Conservation (phyloP, 2,797 vertebrate genomes). For the Enteromius unitaeniatus region DNA sequence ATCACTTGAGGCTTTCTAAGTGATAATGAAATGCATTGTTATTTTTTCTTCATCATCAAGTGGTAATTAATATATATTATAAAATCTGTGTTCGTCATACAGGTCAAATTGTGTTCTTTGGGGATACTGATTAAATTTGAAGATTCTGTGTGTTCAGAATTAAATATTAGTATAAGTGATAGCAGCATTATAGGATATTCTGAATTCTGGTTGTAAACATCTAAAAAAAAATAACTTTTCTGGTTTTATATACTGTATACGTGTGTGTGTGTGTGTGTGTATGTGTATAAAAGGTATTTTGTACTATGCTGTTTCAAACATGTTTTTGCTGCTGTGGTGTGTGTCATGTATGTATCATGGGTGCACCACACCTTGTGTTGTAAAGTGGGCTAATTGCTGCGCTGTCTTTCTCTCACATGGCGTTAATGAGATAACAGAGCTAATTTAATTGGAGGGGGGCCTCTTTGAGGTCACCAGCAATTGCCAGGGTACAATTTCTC, state of each 20-base stretch:
- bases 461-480: conserved; percentile 76
- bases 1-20: background rate
- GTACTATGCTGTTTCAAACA: background rate
- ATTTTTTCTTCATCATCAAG: background rate
- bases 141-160: background rate
- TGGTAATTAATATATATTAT: background rate
- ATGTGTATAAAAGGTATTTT: background rate
- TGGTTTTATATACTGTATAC: too few relatives aligned
- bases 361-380: background rate
- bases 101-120: background rate
- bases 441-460: conserved; percentile 26
- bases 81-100: background rate
- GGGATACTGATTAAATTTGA: background rate
- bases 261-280: too few relatives aligned
- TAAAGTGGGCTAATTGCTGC: conserved; percentile 8
- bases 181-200: background rate
- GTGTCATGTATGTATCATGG: conserved; percentile 3
- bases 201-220: background rate
- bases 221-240: background rate
- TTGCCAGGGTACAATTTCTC: conserved; percentile 81
- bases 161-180: background rate
- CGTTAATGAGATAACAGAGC: conserved; percentile 33
- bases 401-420: conserved; percentile 29
- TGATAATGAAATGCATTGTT: background rate
- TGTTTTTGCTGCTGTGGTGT: background rate